These are phyloP conservation scores for Gopherus flavomarginatus DNA, from an alignment of 2,113 vertebrate species.

Conservation along the genomic window DNA sequence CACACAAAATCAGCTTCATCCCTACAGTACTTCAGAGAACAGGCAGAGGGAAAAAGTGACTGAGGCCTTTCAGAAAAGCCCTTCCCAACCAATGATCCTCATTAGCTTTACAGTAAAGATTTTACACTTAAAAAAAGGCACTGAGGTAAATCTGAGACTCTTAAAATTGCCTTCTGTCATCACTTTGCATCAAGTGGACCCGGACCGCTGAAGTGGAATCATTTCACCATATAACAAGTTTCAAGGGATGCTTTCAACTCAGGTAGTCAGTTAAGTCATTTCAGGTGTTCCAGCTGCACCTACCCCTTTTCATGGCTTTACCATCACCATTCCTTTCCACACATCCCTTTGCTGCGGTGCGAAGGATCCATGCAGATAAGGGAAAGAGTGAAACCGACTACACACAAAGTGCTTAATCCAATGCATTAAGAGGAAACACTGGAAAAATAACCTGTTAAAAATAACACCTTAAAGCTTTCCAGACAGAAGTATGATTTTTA, in stretches of 20 bases:
- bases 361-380: background rate
- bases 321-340: rapidly evolving
- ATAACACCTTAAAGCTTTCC: background rate
- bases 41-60: background rate
- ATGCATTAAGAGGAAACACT: rapidly evolving
- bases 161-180: background rate
- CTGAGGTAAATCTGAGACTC: conserved; percentile 71
- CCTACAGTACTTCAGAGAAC: background rate
- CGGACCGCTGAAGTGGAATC: background rate
- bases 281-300: rapidly evolving
- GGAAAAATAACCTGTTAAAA: background rate
- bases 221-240: rapidly evolving
- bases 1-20: rapidly evolving
- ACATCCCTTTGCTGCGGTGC: rapidly evolving
- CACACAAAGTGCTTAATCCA: rapidly evolving
- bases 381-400: background rate
- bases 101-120: conserved; percentile 8
- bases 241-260: rapidly evolving
- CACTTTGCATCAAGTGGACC: background rate
- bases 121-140: conserved; percentile 75
- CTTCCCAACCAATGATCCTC: background rate
- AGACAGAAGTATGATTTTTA: background rate
- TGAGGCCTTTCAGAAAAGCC: background rate
- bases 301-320: rapidly evolving
- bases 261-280: rapidly evolving